phyloP scores from a whole-genome alignment of 2,113 vertebrate genomes.

The Naja naja region DNA sequence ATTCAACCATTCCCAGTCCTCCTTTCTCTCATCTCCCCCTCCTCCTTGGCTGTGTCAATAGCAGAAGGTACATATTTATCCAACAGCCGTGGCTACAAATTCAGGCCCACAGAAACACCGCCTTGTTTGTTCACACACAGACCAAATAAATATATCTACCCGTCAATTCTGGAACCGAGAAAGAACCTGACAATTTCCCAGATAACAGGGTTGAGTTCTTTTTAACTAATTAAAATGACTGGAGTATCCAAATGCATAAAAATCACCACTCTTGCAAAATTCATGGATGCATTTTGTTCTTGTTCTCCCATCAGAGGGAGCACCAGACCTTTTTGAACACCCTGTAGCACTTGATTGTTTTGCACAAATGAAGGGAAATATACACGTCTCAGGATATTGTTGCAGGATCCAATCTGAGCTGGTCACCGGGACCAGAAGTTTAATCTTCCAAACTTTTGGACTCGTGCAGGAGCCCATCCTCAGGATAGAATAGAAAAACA shows the following conservation, averaged over 20 bases:
- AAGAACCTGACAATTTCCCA: constrained; percentile 19
- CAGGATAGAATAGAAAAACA: background rate
- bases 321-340: background rate
- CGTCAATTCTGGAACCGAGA: constrained; percentile 1
- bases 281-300: background rate
- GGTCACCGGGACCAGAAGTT: background rate
- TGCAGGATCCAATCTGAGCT: no score
- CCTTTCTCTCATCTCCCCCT: background rate
- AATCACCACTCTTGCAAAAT: constrained; percentile 1
- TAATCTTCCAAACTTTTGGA: background rate
- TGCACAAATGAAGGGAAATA: background rate
- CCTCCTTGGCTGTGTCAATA: constrained; percentile 34
- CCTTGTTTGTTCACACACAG: constrained; percentile 50
- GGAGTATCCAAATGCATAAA: background rate
- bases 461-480: background rate
- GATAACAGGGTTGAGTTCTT: constrained; percentile 26
- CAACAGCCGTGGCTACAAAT: constrained; percentile 32
- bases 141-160: constrained; percentile 13
- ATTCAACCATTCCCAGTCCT: constrained; percentile 55
- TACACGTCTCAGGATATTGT: background rate
- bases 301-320: background rate
- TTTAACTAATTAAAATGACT: constrained; percentile 5
- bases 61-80: constrained; percentile 65
- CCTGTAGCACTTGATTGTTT: background rate
- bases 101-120: background rate